phyloP scores from a whole-genome alignment of 2,113 vertebrate genomes.

The Porphyrio hochstetteri region DNA sequence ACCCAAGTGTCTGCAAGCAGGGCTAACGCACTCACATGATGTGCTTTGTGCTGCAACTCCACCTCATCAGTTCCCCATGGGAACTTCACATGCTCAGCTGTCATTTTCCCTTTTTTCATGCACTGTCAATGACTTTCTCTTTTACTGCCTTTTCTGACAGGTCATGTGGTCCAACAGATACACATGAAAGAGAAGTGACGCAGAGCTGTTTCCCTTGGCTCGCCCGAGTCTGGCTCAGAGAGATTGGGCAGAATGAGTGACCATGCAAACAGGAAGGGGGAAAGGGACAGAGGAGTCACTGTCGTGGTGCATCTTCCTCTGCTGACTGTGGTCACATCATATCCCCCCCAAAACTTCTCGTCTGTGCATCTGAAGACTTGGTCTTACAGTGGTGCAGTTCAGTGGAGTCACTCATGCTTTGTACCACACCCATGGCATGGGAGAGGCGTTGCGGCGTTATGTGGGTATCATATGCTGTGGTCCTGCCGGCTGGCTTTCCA shows the following conservation, averaged over 20 bases:
- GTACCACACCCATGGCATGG: accelerated
- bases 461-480: not conserved
- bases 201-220: not conserved
- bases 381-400: not conserved
- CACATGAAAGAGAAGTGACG: not conserved
- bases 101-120: constrained; percentile 6
- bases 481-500: not conserved
- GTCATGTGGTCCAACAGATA: not conserved
- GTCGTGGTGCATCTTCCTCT: not conserved
- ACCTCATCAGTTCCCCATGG: not conserved
- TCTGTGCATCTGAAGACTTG: not conserved
- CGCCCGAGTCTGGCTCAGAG: not conserved
- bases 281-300: not conserved
- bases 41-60: not conserved
- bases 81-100: not conserved
- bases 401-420: not conserved
- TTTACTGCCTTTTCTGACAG: constrained; percentile 24
- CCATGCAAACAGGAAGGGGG: not conserved
- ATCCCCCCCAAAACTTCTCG: not conserved
- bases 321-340: not conserved
- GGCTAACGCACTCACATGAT: not conserved
- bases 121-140: not conserved
- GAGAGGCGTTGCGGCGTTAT: not conserved
- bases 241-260: not conserved
- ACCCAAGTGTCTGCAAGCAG: not conserved